Conservation (phyloP, 2,113 vertebrate species). For the Hydrochoerus hydrochaeris region DNA sequence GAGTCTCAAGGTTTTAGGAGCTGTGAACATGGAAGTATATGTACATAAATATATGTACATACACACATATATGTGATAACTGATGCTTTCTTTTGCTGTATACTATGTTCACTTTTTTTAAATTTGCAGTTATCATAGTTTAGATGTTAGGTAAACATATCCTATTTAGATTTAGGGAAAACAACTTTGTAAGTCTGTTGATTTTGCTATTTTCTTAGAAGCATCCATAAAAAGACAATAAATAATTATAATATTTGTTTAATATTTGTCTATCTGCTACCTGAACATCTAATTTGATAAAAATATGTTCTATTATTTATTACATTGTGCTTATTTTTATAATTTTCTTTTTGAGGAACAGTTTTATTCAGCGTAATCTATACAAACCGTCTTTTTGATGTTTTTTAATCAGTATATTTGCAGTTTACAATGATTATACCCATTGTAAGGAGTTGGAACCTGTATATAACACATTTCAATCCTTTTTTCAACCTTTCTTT, state of each 20-base stretch:
- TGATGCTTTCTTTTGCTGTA: background rate
- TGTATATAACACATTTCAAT: background rate
- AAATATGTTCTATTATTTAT: background rate
- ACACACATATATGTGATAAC: background rate
- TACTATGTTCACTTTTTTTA: background rate
- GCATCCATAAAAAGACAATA: background rate
- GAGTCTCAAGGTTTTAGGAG: background rate
- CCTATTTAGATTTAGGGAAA: background rate
- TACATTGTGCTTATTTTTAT: background rate
- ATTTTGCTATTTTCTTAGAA: too few species aligned
- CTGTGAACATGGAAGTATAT: background rate
- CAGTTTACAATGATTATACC: background rate
- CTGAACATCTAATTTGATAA: background rate
- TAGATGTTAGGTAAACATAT: too few species aligned
- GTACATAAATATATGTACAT: background rate
- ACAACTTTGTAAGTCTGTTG: background rate
- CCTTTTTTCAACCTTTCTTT: background rate
- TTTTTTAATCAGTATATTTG: background rate
- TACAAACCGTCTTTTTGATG: background rate
- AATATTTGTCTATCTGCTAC: background rate
- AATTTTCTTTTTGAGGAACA: background rate
- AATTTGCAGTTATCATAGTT: background rate
- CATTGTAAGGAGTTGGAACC: background rate
- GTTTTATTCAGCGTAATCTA: background rate
- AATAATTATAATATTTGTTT: background rate